Base-by-base conservation (phyloP, 1,140 invertebrate species). In the Drosophila nikananu region DNA sequence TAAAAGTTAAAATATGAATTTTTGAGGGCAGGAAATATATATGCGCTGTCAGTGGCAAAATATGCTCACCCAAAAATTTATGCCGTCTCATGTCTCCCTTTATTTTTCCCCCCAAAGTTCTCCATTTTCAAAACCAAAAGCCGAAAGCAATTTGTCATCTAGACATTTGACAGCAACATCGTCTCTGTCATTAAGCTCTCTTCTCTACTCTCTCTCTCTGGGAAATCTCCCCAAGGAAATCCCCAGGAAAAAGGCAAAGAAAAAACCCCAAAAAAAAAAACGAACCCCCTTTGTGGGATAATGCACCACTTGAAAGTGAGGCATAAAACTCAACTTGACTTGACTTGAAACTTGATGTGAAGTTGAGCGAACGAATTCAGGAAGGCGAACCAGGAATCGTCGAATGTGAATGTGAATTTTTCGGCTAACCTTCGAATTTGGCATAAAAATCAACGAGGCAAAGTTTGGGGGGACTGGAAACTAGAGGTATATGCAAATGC, bases 141-240 rank as follows among this genome's bases (percentile, higher is more conserved):
- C n/a, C 39, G 30, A 51, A 48, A 60, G 79, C 78, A 81, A 81
- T 81, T 81, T 81, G 78, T 81, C 78, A 81, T 81, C 68, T 58
- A 46, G 57, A 42, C 54, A 46, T 62, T 67, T 80, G 77, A 80
- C 77, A 80, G 77, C 60, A 54, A 75, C 70, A 37, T 57, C 70
- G 42, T 57, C 67, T 39, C 30, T 76, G 77, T 80, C 78, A 81
- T 81, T 81, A 81, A 76, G 63, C 54, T 17, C 35, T 35, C 32
- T 13, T 3, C n/a, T 6, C 21, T 23, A 15, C 44, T 25, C 46
- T 17, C 35, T 19, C 15, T 17, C 49, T 30, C 49, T 19, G 5
- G 46, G 42, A 54, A 32, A 49, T 23, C 54, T 32, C n/a, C 39
- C 39, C 32, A 32, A 32, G 32, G 10, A 70, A 52, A 70, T 49